A percentile compares a stretch with the other conserved stretches of the same genome.
These are phyloP conservation scores for Numida meleagris DNA, from an alignment of 2,113 vertebrate genomes.

Conservation along the genomic window DNA sequence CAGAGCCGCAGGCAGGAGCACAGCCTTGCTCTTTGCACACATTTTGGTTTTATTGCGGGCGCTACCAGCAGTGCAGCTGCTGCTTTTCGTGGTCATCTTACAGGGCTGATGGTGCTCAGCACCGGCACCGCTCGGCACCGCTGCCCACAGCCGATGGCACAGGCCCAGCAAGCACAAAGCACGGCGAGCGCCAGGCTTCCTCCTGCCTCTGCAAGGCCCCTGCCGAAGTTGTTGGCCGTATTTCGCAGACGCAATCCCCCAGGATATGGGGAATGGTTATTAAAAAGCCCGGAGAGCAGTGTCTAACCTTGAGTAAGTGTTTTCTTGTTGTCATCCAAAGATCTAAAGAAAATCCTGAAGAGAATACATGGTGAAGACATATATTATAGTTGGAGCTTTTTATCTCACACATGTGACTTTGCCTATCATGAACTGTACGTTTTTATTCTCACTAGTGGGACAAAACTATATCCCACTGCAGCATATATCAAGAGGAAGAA, in stretches of 20 bases:
- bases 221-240: background rate
- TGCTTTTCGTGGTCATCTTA: fast-evolving
- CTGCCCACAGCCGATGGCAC: fast-evolving
- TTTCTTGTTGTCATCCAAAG: constrained; percentile 81
- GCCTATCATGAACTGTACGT: constrained; percentile 80
- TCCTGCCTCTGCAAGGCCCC: background rate
- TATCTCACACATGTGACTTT: constrained; percentile 83
- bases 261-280: constrained; percentile 66
- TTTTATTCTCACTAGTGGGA: constrained; percentile 87
- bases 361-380: constrained; percentile 79
- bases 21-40: background rate
- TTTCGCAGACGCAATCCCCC: constrained; percentile 45
- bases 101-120: background rate
- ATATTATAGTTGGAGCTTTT: constrained; percentile 82
- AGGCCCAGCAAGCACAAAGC: background rate
- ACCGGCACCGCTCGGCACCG: too few species aligned
- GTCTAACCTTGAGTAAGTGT: constrained; percentile 83
- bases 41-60: fast-evolving
- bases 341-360: constrained; percentile 80
- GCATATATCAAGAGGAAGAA: constrained; percentile 86
- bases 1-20: background rate
- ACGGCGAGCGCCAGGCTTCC: background rate
- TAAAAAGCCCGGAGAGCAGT: constrained; percentile 69
- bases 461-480: constrained; percentile 80
- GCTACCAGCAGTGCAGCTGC: fast-evolving